A percentile compares a stretch with the other conserved stretches of the same genome.
Evolutionary conservation across 2,888 invertebrate genomes (phyloP).

Genomic region (Clunio marinus): DNA sequence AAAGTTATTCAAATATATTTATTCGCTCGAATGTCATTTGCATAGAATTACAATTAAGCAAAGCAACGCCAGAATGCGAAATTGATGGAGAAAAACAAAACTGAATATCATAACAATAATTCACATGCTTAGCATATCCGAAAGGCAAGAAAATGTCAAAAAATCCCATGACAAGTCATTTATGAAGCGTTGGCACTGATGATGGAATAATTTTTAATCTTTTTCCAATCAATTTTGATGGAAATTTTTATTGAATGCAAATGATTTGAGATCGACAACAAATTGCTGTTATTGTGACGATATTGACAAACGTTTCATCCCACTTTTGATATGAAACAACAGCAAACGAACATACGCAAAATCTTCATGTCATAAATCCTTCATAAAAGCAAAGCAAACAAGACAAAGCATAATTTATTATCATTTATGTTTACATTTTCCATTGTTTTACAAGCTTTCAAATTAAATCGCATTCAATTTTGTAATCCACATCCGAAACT

Average conservation of each 20-base stretch:
- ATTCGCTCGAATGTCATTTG: slow-evolving; percentile 29
- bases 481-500: neutral
- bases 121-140: slow-evolving; percentile 21
- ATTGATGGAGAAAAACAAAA: slow-evolving; percentile 15
- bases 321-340: too few relatives aligned
- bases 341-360: neutral
- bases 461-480: slow-evolving; percentile 10
- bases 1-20: neutral
- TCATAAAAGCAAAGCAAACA: neutral
- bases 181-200: neutral
- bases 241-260: too few relatives aligned
- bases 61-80: neutral
- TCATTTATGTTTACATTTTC: neutral
- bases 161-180: too few relatives aligned
- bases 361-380: slow-evolving; percentile 20
- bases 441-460: neutral
- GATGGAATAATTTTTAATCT: neutral
- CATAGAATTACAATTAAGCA: slow-evolving; percentile 30
- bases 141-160: too few relatives aligned
- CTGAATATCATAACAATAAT: slow-evolving; percentile 25
- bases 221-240: neutral
- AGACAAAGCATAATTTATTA: slow-evolving; percentile 8
- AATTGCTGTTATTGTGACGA: too few relatives aligned
- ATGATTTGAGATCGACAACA: too few relatives aligned
- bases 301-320: too few relatives aligned